Conservation (phyloP, 1,140 invertebrate genomes). For the Belonocnema kinseyi region DNA sequence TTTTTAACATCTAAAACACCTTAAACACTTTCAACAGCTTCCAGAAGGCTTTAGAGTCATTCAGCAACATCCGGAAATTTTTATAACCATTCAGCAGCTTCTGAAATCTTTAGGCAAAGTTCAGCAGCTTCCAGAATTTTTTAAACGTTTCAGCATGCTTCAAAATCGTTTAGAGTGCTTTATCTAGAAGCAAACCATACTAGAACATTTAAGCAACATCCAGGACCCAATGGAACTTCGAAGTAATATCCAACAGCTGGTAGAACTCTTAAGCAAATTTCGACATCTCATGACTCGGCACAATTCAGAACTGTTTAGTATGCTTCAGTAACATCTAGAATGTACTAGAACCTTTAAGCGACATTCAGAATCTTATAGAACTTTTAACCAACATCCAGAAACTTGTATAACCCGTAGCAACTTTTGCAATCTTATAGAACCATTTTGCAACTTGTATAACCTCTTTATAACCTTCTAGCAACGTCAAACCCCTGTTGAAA, state of each 20-base stretch:
- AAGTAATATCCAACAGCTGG: too few relatives aligned
- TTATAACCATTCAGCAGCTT: background rate
- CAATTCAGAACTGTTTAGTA: too few relatives aligned
- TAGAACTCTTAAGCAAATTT: too few relatives aligned
- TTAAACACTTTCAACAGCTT: background rate
- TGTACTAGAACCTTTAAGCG: too few relatives aligned
- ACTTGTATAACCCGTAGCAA: background rate
- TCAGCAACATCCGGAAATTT: too few relatives aligned
- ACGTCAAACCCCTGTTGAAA: background rate
- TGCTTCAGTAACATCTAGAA: too few relatives aligned
- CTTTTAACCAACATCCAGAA: background rate
- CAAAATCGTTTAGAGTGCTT: background rate
- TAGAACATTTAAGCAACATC: too few relatives aligned
- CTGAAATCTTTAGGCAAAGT: background rate
- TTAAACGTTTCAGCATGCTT: background rate
- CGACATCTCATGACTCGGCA: too few relatives aligned
- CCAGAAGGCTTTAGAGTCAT: background rate
- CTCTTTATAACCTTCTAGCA: too few relatives aligned
- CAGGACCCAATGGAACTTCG: too few relatives aligned
- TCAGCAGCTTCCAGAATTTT: background rate
- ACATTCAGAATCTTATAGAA: background rate
- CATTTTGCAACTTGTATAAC: too few relatives aligned
- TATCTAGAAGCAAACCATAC: too few relatives aligned
- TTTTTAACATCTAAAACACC: background rate
- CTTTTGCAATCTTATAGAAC: background rate